These are phyloP conservation scores for Cremastinae sp. DNA, from an alignment of 2,888 invertebrate species.

Conservation along the genomic window DNA sequence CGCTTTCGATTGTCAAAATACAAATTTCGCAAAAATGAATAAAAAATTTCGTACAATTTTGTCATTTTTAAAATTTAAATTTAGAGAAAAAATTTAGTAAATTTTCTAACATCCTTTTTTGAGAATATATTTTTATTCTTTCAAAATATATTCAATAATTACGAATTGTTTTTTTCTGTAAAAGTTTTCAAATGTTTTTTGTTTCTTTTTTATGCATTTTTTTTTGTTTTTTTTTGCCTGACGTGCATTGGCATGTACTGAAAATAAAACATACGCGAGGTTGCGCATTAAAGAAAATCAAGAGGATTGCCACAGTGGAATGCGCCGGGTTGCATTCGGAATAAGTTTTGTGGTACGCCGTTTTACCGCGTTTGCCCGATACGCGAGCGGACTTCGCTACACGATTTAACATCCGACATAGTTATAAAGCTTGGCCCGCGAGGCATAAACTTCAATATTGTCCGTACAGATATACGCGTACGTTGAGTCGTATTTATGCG, in stretches of 20 bases:
- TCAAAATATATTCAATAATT: too few relatives aligned
- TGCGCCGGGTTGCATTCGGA: conserved; percentile 50
- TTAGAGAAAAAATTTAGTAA: too few relatives aligned
- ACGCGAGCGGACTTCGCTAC: conserved; percentile 51
- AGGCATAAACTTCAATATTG: conserved; percentile 6
- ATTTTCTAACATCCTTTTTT: too few relatives aligned
- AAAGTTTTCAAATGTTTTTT: background rate
- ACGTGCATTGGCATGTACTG: conserved; percentile 47
- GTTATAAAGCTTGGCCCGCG: conserved; percentile 24
- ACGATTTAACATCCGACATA: conserved; percentile 21
- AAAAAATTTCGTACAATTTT: too few relatives aligned
- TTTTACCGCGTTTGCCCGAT: conserved; percentile 52
- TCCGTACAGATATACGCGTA: background rate
- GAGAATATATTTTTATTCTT: too few relatives aligned
- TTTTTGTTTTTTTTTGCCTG: conserved; percentile 2
- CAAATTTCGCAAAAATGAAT: too few relatives aligned
- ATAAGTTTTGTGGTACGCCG: conserved; percentile 42
- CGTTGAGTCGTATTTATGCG: conserved; percentile 25
- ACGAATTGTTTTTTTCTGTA: background rate
- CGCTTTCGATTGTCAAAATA: too few relatives aligned
- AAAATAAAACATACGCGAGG: conserved; percentile 48
- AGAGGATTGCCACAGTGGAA: conserved; percentile 6
- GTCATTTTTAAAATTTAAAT: too few relatives aligned
- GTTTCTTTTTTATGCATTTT: background rate
- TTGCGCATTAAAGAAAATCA: conserved; percentile 33